Evolutionary conservation across 2,797 vertebrate species (phyloP).

Genomic region (Xerus rutilus): DNA sequence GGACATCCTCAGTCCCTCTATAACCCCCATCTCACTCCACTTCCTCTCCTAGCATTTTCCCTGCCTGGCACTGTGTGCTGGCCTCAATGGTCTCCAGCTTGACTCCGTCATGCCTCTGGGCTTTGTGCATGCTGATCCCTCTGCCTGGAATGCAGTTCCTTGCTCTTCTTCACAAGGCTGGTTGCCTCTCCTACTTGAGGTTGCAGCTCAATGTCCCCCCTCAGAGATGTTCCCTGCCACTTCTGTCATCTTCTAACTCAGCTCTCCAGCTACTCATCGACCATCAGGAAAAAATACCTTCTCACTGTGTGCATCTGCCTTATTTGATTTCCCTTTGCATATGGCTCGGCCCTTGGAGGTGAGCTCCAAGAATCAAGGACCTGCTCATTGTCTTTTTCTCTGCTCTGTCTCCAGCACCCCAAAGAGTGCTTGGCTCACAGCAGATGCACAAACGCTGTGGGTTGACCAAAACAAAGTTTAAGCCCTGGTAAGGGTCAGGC

Average conservation of each 20-base stretch:
- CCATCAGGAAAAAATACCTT: not conserved
- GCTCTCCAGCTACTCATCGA: not conserved
- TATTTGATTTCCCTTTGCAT: not conserved
- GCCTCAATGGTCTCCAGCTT: accelerated
- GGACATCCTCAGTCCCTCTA: not conserved
- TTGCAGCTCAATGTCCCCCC: not conserved
- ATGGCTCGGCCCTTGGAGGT: not conserved
- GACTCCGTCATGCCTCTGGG: not conserved
- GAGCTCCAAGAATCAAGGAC: not conserved
- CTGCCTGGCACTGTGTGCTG: not conserved
- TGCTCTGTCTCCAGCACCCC: not conserved
- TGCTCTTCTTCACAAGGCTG: not conserved
- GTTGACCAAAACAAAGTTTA: not conserved
- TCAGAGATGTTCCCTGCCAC: not conserved
- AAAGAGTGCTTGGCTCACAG: not conserved
- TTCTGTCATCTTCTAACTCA: not conserved
- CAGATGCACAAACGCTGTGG: not conserved
- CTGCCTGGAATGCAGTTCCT: not conserved
- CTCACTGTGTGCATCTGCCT: not conserved
- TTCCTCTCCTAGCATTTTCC: not conserved
- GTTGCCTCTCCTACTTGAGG: not conserved
- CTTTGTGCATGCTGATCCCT: not conserved
- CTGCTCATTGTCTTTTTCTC: not conserved
- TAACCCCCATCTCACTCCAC: not conserved
- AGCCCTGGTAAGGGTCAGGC: not conserved